Conservation (phyloP, 30 jellyfish, hydroid and myxozoan genomes). For the Catostylus mosaicus region DNA sequence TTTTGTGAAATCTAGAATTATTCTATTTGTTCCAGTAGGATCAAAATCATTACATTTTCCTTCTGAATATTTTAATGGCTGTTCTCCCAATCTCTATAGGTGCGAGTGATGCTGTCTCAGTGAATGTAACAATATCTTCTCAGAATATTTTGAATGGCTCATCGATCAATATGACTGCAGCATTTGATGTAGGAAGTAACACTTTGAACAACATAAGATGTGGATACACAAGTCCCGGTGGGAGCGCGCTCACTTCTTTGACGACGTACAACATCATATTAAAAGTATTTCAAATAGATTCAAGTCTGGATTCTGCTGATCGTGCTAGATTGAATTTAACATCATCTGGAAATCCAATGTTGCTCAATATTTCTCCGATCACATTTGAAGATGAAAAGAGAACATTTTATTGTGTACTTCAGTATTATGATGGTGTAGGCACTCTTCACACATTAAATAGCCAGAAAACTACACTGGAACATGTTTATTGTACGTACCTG, state of each 20-base stretch:
- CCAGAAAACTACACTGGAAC: not conserved
- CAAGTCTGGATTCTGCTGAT: not conserved
- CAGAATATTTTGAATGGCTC: not conserved
- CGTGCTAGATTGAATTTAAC: not conserved
- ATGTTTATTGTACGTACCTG: not conserved
- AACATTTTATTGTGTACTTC: not conserved
- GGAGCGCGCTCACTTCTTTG: too few species aligned
- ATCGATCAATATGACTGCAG: too few species aligned
- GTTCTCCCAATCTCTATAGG: too few species aligned
- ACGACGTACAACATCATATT: too few species aligned
- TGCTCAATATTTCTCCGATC: too few species aligned
- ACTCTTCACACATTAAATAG: not conserved
- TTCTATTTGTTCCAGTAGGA: too few species aligned
- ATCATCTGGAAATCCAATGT: too few species aligned
- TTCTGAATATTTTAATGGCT: too few species aligned
- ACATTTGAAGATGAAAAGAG: slow-evolving; percentile 1
- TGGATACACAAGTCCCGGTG: not conserved
- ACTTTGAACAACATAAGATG: not conserved
- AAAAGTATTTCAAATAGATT: not conserved
- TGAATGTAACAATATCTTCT: not conserved
- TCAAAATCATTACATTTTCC: too few species aligned
- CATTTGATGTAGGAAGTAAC: too few species aligned
- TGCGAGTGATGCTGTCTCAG: not conserved
- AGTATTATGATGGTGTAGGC: not conserved
- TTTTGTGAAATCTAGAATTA: too few species aligned